phyloP scores from a whole-genome alignment of 2,888 invertebrate genomes.

The Anagyrus pseudococci region DNA sequence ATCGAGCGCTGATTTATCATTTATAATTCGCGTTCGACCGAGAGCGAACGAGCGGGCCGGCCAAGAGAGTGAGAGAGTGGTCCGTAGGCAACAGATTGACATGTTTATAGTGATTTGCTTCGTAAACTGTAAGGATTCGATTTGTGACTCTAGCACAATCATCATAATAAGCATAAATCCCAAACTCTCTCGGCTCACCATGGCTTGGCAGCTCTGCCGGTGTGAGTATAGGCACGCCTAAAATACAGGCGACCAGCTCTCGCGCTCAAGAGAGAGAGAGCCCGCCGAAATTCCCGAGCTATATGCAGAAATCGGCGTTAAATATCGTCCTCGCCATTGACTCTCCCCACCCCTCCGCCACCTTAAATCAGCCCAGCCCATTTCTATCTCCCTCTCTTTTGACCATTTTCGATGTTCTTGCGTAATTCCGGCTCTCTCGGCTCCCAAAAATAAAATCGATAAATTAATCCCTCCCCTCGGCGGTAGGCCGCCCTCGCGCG shows the following conservation, averaged over 20 bases:
- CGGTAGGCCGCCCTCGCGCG: too few species aligned
- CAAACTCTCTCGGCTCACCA: not conserved
- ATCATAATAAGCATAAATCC: not conserved
- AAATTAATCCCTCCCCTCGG: conserved; percentile 6
- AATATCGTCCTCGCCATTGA: too few species aligned
- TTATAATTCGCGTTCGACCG: not conserved
- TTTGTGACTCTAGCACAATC: not conserved
- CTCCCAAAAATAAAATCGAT: conserved; percentile 18
- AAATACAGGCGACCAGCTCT: not conserved
- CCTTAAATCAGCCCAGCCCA: not conserved
- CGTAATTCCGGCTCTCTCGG: not conserved
- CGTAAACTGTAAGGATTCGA: not conserved
- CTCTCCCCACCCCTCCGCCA: not conserved
- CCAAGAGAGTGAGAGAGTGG: too few species aligned
- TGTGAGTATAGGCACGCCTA: too few species aligned
- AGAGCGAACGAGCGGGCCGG: not conserved
- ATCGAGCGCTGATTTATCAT: not conserved
- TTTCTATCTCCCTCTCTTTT: not conserved
- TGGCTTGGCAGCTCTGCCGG: too few species aligned
- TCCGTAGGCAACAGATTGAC: not conserved
- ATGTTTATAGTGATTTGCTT: not conserved
- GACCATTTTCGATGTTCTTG: not conserved
- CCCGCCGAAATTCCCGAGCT: too few species aligned
- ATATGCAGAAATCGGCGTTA: too few species aligned
- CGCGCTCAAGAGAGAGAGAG: too few species aligned